Evolutionary conservation across 2,113 vertebrate genomes (phyloP).

Genomic region (Eulemur macaco): DNA sequence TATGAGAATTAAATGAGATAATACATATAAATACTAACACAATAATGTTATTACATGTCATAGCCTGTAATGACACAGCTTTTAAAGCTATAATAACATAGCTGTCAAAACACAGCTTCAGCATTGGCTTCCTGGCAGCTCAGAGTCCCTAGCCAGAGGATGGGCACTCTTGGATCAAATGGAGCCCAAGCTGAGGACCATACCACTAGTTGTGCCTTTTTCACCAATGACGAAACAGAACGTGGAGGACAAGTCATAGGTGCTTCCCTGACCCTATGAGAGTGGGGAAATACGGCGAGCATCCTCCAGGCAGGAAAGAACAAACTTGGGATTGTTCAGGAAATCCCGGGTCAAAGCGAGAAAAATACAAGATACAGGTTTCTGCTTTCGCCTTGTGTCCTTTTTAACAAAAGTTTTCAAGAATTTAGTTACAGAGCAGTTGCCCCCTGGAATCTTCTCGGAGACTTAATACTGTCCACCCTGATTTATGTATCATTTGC

Average conservation of each 20-base stretch:
- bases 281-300: neutral
- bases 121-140: neutral
- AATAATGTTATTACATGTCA: neutral
- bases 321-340: neutral
- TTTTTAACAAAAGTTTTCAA: neutral
- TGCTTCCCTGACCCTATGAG: neutral
- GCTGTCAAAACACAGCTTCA: neutral
- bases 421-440: neutral
- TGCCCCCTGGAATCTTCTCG: neutral
- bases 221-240: neutral
- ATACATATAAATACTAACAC: neutral
- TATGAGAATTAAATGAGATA: neutral
- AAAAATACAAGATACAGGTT: neutral
- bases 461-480: neutral
- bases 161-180: neutral
- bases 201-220: neutral
- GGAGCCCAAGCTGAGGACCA: neutral
- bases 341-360: neutral
- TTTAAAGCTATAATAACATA: neutral
- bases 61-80: neutral
- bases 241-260: neutral
- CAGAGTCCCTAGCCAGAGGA: neutral
- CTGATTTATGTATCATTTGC: slow-evolving; percentile 21
- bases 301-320: neutral
- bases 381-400: neutral